These are phyloP conservation scores for Rhinoraja longicauda DNA, from an alignment of 2,797 vertebrate species.

Conservation along the genomic window DNA sequence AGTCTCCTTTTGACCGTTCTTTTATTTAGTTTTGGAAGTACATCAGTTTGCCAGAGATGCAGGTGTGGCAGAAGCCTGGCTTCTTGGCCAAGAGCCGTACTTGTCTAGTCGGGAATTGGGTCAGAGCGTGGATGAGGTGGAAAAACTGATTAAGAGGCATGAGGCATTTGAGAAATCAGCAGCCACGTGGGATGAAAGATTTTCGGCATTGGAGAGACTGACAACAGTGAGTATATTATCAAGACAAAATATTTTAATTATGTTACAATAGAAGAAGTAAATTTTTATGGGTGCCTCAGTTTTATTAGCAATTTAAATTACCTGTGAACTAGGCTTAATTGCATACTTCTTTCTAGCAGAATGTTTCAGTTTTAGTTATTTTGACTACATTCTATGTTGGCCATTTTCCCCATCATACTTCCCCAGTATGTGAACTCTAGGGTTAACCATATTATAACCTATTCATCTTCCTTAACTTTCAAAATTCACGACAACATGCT, in stretches of 20 bases:
- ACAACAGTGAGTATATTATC: conserved; percentile 70
- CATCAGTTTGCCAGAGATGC: conserved; percentile 93
- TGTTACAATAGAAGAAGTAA: neutral
- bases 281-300: too few species aligned
- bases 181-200: conserved; percentile 91
- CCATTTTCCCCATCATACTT: too few species aligned
- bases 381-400: too few species aligned
- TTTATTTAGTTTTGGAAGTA: conserved; percentile 77
- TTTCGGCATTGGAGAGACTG: conserved; percentile 83
- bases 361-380: too few species aligned
- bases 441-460: too few species aligned
- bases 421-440: too few species aligned
- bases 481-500: neutral
- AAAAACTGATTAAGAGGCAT: conserved; percentile 89
- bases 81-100: conserved; percentile 88
- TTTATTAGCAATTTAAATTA: neutral
- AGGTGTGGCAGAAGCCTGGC: conserved; percentile 88
- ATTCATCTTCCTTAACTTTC: too few species aligned
- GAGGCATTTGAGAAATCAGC: conserved; percentile 94
- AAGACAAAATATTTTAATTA: too few species aligned
- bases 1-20: neutral
- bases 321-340: neutral
- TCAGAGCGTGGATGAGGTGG: conserved; percentile 87
- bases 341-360: neutral
- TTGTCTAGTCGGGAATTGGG: conserved; percentile 85